Conservation (phyloP, 2,797 vertebrate species). For the Sebastes vulpes region DNA sequence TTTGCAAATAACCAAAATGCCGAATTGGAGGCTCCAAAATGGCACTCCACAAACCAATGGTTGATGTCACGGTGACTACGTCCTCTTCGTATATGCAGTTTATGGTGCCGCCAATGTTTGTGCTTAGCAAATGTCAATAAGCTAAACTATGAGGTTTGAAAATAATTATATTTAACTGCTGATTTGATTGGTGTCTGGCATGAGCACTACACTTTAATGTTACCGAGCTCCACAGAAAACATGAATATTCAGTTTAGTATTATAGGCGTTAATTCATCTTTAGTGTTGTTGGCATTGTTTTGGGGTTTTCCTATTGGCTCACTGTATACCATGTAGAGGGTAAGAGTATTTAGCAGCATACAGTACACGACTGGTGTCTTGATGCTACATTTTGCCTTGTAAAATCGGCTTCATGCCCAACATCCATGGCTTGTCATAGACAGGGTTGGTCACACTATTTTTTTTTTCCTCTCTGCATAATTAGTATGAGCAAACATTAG, state of each 20-base stretch:
- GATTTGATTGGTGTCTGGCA: not conserved
- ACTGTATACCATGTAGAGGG: not conserved
- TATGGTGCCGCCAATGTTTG: not conserved
- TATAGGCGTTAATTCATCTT: not conserved
- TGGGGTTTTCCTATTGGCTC: not conserved
- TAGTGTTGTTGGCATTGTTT: not conserved
- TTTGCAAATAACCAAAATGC: too few species aligned
- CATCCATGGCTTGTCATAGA: not conserved
- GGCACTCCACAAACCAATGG: too few species aligned
- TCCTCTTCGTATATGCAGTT: too few species aligned
- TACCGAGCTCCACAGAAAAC: not conserved
- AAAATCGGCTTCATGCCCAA: not conserved
- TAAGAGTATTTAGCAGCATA: not conserved
- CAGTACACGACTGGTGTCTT: not conserved
- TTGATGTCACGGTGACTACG: too few species aligned
- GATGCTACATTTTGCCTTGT: not conserved
- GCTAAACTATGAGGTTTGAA: not conserved
- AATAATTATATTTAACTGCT: not conserved
- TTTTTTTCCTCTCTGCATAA: not conserved
- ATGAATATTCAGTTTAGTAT: not conserved
- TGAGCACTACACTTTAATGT: not conserved
- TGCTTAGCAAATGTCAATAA: not conserved
- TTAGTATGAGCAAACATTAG: not conserved
- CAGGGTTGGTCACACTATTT: not conserved
- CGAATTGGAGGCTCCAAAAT: too few species aligned